phyloP scores from a whole-genome alignment of 1,140 invertebrate species.

The Orchesella cincta region DNA sequence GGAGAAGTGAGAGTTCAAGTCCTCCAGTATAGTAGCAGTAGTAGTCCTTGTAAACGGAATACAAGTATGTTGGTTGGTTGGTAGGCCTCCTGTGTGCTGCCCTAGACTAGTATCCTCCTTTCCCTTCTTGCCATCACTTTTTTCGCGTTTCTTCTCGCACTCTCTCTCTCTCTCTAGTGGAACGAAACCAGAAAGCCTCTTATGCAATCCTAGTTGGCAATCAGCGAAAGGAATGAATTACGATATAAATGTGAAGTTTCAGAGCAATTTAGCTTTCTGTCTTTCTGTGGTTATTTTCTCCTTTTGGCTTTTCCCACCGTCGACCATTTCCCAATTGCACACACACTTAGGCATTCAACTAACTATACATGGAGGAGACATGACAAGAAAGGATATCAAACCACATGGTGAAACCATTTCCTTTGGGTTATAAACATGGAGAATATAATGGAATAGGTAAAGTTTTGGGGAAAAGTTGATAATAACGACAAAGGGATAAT shows the following conservation, averaged over 20 bases:
- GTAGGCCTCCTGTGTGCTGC: neutral
- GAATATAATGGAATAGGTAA: too few species aligned
- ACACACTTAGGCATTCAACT: too few species aligned
- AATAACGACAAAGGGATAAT: too few species aligned
- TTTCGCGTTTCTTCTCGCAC: neutral
- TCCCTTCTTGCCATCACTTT: neutral
- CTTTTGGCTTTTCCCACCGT: neutral
- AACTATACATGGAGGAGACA: too few species aligned
- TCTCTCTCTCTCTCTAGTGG: neutral
- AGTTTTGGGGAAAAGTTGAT: too few species aligned
- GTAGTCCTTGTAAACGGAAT: neutral
- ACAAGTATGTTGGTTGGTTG: neutral
- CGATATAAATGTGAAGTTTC: neutral
- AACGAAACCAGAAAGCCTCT: neutral
- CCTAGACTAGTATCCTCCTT: neutral
- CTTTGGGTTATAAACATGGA: too few species aligned
- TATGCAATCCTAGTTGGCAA: neutral
- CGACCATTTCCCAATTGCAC: too few species aligned
- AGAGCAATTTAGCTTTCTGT: neutral
- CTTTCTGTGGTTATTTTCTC: neutral
- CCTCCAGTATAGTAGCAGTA: neutral
- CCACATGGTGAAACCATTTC: too few species aligned
- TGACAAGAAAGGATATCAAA: too few species aligned
- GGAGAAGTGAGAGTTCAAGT: neutral
- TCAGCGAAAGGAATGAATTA: constrained; percentile 1